Conservation (phyloP, 2,888 invertebrate genomes). For the Iselma pallidipennis region DNA sequence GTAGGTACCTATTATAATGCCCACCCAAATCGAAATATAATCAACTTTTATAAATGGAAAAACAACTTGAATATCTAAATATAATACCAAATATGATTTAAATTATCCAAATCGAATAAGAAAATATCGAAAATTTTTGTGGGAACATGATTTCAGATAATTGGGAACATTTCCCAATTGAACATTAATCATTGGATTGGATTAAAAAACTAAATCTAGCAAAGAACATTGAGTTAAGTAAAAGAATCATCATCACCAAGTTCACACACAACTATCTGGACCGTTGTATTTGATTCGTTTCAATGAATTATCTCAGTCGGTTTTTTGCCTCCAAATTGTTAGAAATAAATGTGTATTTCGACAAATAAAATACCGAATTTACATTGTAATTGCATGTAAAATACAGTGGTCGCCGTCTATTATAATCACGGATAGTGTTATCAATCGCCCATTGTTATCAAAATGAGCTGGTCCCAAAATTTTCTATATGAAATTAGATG, state of each 20-base stretch:
- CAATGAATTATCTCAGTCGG: slow-evolving; percentile 41
- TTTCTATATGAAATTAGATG: too few species aligned
- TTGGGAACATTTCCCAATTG: slow-evolving; percentile 21
- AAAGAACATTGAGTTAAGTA: too few species aligned
- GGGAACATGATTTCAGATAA: slow-evolving; percentile 32
- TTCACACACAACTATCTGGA: slow-evolving; percentile 15
- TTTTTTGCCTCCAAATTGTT: too few species aligned
- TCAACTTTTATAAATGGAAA: slow-evolving; percentile 9
- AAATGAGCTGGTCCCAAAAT: too few species aligned
- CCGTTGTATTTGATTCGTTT: slow-evolving; percentile 35
- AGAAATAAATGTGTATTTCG: too few species aligned
- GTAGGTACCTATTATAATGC: slow-evolving; percentile 6
- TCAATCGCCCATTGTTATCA: too few species aligned
- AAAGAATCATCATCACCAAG: neutral
- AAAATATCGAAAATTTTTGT: slow-evolving; percentile 35
- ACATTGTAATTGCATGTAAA: too few species aligned
- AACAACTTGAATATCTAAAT: slow-evolving; percentile 33
- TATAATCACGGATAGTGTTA: too few species aligned
- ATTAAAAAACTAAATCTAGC: too few species aligned
- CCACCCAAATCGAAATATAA: slow-evolving; percentile 18
- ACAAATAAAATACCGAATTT: slow-evolving; percentile 28
- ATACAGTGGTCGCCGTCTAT: too few species aligned
- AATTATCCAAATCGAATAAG: slow-evolving; percentile 44
- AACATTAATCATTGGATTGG: too few species aligned
- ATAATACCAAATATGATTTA: slow-evolving; percentile 31